Conservation (phyloP, 2,797 vertebrate genomes). For the Myoxocephalus aenaeus region DNA sequence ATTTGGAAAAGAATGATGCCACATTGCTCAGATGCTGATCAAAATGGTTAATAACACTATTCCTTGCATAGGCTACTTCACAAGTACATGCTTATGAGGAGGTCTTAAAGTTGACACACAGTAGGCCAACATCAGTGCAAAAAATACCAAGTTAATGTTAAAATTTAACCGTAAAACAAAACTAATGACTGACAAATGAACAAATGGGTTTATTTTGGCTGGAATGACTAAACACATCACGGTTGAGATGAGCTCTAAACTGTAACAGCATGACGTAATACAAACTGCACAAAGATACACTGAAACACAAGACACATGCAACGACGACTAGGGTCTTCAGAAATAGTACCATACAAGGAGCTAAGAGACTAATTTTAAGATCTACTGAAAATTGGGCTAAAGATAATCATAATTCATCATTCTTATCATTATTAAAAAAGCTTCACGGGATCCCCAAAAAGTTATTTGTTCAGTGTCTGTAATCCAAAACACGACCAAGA, state of each 20-base stretch:
- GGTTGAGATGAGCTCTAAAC: conserved; percentile 40
- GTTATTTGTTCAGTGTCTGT: background rate
- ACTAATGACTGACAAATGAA: conserved; percentile 56
- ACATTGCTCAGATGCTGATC: background rate
- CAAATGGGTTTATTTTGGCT: conserved; percentile 72
- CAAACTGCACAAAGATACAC: conserved; percentile 52
- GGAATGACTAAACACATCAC: conserved; percentile 57
- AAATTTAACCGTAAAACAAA: conserved; percentile 26
- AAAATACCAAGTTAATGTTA: background rate
- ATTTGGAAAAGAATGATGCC: background rate
- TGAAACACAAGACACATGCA: conserved; percentile 72
- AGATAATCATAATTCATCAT: conserved; percentile 43
- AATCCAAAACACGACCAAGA: conserved; percentile 2
- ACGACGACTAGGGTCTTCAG: conserved; percentile 48
- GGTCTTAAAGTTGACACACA: background rate
- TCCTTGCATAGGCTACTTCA: background rate
- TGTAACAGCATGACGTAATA: conserved; percentile 53
- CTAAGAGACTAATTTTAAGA: conserved; percentile 50
- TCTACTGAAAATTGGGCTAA: conserved; percentile 48
- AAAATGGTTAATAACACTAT: background rate
- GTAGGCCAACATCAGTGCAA: background rate
- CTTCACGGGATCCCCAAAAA: conserved; percentile 6
- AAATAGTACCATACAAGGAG: conserved; percentile 57
- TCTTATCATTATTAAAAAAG: conserved; percentile 7
- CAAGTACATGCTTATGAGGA: background rate